phyloP scores from a whole-genome alignment of 2,888 invertebrate genomes.

The Andrena hattorfiana region DNA sequence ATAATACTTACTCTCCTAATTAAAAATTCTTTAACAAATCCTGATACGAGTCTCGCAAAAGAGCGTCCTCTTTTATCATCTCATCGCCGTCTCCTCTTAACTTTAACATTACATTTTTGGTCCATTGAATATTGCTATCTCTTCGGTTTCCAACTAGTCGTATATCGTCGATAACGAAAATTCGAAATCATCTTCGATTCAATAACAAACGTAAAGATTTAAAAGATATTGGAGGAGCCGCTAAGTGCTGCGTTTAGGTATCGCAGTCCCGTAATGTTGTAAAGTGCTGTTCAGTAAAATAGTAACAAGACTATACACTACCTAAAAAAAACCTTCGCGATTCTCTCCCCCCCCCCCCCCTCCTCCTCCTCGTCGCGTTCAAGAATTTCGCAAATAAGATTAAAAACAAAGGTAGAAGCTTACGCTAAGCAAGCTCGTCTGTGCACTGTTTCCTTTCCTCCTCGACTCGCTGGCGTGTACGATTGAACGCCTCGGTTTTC shows the following conservation, averaged over 20 bases:
- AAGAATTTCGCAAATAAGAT: slow-evolving; percentile 21
- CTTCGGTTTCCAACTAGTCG: slow-evolving; percentile 52
- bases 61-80: slow-evolving; percentile 22
- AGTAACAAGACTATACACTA: slow-evolving; percentile 47
- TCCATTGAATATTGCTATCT: slow-evolving; percentile 73
- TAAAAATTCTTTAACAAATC: slow-evolving; percentile 54
- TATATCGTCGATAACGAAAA: slow-evolving; percentile 39
- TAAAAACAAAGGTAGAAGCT: slow-evolving; percentile 15
- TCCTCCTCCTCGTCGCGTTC: background rate
- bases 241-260: slow-evolving; percentile 51
- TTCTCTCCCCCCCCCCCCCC: background rate
- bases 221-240: slow-evolving; percentile 33
- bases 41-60: slow-evolving; percentile 34
- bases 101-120: slow-evolving; percentile 73
- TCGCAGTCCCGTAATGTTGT: slow-evolving; percentile 46
- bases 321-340: slow-evolving; percentile 35
- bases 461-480: slow-evolving; percentile 92
- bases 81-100: slow-evolving; percentile 40
- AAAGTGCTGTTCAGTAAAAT: slow-evolving; percentile 25
- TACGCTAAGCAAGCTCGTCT: slow-evolving; percentile 78
- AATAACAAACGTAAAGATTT: slow-evolving; percentile 45
- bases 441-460: slow-evolving; percentile 87
- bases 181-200: slow-evolving; percentile 37
- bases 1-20: slow-evolving; percentile 65
- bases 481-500: slow-evolving; percentile 96